phyloP scores from a whole-genome alignment of 2,888 invertebrate genomes.

The Drosophila lacicola region DNA sequence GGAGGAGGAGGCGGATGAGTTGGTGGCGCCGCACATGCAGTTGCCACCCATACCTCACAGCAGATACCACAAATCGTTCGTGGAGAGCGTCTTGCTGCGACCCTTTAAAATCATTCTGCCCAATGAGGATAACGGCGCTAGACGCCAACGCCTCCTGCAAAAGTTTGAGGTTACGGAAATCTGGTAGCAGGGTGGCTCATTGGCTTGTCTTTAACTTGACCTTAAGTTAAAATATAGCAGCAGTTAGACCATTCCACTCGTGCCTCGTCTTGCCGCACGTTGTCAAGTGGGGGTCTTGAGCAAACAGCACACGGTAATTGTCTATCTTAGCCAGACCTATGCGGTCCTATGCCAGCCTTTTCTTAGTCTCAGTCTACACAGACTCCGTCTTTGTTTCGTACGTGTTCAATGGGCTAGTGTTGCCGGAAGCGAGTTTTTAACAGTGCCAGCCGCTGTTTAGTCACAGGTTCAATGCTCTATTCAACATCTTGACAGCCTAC shows the following conservation, averaged over 20 bases:
- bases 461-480: conserved; percentile 60
- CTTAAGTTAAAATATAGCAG: conserved; percentile 28
- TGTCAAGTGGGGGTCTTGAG: conserved; percentile 45
- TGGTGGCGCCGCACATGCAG: conserved; percentile 87
- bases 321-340: conserved; percentile 37
- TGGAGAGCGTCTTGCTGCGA: conserved; percentile 81
- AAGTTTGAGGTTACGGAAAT: conserved; percentile 84
- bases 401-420: conserved; percentile 79
- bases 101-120: conserved; percentile 84
- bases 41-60: conserved; percentile 81
- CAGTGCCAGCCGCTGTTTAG: not conserved
- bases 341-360: conserved; percentile 9
- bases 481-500: conserved; percentile 1
- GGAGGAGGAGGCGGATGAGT: conserved; percentile 80
- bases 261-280: conserved; percentile 6
- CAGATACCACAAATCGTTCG: conserved; percentile 83
- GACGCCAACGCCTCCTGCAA: conserved; percentile 82
- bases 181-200: conserved; percentile 70
- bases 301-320: conserved; percentile 60
- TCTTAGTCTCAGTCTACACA: conserved; percentile 5
- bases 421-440: conserved; percentile 17
- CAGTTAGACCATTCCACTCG: not conserved
- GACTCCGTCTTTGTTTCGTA: conserved; percentile 39
- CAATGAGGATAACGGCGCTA: conserved; percentile 77
- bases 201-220: conserved; percentile 65